Evolutionary conservation across 2,797 vertebrate species (phyloP).

Genomic region (Acanthurus lineatus): DNA sequence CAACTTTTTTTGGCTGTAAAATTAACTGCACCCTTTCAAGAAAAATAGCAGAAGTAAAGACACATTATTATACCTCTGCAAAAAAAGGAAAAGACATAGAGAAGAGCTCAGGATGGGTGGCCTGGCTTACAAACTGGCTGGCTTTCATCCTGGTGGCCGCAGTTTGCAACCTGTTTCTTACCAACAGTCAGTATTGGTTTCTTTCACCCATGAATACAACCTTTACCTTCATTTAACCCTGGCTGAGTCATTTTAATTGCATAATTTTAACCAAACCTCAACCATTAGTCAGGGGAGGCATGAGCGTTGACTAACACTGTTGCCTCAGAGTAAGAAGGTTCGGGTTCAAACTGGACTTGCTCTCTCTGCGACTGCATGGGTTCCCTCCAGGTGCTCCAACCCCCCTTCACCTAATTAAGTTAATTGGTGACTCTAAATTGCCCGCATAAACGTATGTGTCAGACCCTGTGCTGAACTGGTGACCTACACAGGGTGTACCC

Average conservation of each 20-base stretch:
- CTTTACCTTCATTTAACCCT: background rate
- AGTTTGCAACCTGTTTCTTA: background rate
- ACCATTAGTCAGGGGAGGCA: too few relatives aligned
- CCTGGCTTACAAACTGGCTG: background rate
- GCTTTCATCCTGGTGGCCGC: background rate
- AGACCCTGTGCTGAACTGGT: too few relatives aligned
- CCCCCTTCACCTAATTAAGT: too few relatives aligned
- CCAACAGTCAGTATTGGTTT: background rate
- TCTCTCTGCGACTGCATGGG: too few relatives aligned
- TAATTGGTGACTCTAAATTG: too few relatives aligned
- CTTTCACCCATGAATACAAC: background rate
- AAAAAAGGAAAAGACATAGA: background rate
- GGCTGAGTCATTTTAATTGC: background rate
- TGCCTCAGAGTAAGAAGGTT: too few relatives aligned
- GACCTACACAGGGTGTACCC: too few relatives aligned
- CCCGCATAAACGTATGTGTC: too few relatives aligned
- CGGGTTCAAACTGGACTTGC: too few relatives aligned
- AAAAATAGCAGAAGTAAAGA: background rate
- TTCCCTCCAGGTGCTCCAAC: too few relatives aligned
- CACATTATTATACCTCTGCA: background rate
- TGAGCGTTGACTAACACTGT: too few relatives aligned
- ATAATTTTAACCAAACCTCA: background rate
- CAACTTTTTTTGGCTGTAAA: constrained; percentile 4
- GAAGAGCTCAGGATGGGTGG: background rate
- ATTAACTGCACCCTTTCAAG: background rate